Percentiles rank a stretch among this genome's conserved stretches.
These are phyloP conservation scores for Microplitis manilae DNA, from an alignment of 2,888 invertebrate genomes.

Conservation along the genomic window DNA sequence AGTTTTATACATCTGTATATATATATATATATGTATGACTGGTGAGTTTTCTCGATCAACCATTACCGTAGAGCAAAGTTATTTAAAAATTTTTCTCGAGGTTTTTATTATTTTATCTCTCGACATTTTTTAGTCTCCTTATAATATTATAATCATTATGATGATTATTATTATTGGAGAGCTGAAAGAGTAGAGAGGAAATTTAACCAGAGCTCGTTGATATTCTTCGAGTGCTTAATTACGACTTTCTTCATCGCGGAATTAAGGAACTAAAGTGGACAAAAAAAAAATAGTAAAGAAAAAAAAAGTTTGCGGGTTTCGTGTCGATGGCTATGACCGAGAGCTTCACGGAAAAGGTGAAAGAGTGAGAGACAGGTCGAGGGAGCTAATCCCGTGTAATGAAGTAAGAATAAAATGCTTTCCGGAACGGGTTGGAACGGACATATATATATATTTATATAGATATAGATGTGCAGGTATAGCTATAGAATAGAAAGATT, in stretches of 20 bases:
- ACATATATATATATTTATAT: neutral
- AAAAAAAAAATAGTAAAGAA: slow-evolving; percentile 33
- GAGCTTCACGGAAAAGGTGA: slow-evolving; percentile 17
- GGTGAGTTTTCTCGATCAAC: slow-evolving; percentile 25
- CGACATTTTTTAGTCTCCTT: slow-evolving; percentile 1
- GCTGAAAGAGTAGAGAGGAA: neutral
- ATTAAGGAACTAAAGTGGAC: slow-evolving; percentile 8
- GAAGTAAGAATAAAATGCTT: slow-evolving; percentile 68
- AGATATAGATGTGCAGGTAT: neutral
- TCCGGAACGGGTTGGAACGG: slow-evolving; percentile 32
- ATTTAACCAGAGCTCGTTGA: slow-evolving; percentile 18
- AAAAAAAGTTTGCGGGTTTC: slow-evolving; percentile 34
- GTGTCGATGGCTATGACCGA: neutral
- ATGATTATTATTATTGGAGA: neutral
- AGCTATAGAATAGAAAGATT: slow-evolving; percentile 49
- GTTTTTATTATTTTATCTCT: slow-evolving; percentile 26
- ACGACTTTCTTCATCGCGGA: slow-evolving; percentile 34
- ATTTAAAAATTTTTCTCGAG: neutral
- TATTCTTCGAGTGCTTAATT: slow-evolving; percentile 41
- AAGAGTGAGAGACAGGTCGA: slow-evolving; percentile 53
- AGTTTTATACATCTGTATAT: neutral
- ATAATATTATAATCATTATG: neutral
- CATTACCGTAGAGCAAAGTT: neutral
- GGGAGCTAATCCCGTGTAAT: slow-evolving; percentile 68
- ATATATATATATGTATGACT: neutral